phyloP scores from a whole-genome alignment of 2,888 invertebrate genomes.

The Crematogaster levior region DNA sequence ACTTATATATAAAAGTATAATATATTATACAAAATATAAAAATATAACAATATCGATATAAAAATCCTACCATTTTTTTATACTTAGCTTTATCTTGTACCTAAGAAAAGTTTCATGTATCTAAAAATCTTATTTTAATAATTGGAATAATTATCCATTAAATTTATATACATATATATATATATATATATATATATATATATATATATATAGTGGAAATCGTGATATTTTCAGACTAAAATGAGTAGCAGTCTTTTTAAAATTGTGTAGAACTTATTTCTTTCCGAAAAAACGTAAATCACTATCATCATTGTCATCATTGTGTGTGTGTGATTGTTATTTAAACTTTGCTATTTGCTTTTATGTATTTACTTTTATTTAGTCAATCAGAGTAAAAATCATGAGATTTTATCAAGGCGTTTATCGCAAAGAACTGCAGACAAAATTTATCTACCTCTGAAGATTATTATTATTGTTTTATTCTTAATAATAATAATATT shows the following conservation, averaged over 20 bases:
- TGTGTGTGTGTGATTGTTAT: too few species aligned
- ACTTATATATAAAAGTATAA: too few species aligned
- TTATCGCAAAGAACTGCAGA: too few species aligned
- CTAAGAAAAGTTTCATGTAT: not conserved
- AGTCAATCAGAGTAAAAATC: not conserved
- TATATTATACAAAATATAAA: not conserved
- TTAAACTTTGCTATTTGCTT: not conserved
- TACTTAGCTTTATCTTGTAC: not conserved
- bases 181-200: too few species aligned
- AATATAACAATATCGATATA: not conserved
- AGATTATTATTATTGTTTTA: conserved; percentile 23
- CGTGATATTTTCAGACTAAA: not conserved
- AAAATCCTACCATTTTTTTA: not conserved
- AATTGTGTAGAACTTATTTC: not conserved
- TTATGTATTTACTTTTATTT: too few species aligned
- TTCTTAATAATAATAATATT: too few species aligned
- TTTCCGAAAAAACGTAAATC: not conserved
- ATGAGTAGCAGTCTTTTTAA: not conserved
- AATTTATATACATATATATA: too few species aligned
- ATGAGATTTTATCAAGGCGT: not conserved
- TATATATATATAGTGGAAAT: too few species aligned
- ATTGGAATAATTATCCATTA: not conserved
- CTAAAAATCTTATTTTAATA: not conserved
- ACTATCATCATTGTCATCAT: not conserved
- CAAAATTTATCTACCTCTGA: not conserved